Conservation (phyloP, 2,113 vertebrate genomes). For the Xenopus borealis region DNA sequence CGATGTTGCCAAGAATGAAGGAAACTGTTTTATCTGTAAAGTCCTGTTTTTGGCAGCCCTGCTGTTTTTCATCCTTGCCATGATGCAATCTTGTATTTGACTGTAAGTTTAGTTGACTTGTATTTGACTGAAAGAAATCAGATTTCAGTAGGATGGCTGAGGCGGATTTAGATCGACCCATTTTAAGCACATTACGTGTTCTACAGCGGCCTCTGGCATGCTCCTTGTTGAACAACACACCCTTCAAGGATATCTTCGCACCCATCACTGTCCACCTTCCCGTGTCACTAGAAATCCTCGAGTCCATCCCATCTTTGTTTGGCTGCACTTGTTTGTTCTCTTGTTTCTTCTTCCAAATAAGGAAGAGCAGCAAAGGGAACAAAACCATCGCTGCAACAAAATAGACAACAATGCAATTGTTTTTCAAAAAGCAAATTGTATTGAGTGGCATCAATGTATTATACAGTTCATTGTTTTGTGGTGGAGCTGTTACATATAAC, state of each 20-base stretch:
- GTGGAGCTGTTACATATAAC: no score
- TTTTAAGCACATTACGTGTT: not conserved
- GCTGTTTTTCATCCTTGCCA: not conserved
- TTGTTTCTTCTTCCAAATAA: slow-evolving; percentile 52
- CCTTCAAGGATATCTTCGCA: not conserved
- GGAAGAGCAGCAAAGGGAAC: slow-evolving; percentile 48
- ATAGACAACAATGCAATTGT: slow-evolving; percentile 1
- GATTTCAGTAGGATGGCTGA: slow-evolving; percentile 54
- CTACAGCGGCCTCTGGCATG: not conserved
- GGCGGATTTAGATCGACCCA: slow-evolving; percentile 61
- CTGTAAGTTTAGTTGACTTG: not conserved
- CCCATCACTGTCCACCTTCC: not conserved
- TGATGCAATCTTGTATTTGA: not conserved
- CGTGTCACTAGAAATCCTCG: not conserved
- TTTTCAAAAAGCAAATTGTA: not conserved
- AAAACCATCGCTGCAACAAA: slow-evolving; percentile 56
- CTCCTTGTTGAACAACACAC: not conserved
- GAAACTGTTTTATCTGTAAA: not conserved
- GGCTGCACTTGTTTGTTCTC: slow-evolving; percentile 50
- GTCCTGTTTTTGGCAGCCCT: not conserved
- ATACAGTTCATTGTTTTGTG: no score
- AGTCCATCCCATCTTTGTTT: not conserved
- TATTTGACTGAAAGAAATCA: slow-evolving; percentile 24
- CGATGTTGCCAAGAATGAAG: not conserved
- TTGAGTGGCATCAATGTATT: no score